Percentiles rank a stretch among this genome's conserved stretches.
Evolutionary conservation across 2,113 vertebrate genomes (phyloP).

Genomic region (Corythornis madagascariensis): DNA sequence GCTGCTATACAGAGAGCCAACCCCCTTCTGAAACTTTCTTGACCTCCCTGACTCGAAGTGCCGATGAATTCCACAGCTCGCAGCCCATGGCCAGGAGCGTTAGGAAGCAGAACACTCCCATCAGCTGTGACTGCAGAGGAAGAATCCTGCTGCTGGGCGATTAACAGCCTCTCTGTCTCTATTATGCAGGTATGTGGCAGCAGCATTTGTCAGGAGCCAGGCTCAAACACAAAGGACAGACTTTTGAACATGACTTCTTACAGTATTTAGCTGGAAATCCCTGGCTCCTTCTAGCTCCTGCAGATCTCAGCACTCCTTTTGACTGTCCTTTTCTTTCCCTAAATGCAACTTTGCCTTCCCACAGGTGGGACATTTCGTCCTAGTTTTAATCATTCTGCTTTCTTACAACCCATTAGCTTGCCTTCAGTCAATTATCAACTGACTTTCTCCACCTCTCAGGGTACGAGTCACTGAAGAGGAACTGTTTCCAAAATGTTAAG

Average conservation of each 20-base stretch:
- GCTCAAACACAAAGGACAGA: constrained; percentile 22
- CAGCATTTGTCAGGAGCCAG: not conserved
- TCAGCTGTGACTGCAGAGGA: not conserved
- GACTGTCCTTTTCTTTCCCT: not conserved
- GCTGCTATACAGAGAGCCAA: not conserved
- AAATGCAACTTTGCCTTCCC: constrained; percentile 6
- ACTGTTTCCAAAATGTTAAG: not conserved
- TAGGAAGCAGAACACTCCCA: constrained; percentile 1
- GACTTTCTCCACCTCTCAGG: not conserved
- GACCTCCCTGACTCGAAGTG: constrained; percentile 1
- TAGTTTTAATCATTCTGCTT: not conserved
- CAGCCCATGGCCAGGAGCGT: not conserved
- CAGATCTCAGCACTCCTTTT: constrained; percentile 13
- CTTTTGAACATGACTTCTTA: constrained; percentile 16
- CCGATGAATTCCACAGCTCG: not conserved
- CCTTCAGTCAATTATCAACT: constrained; percentile 16
- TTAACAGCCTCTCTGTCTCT: not conserved
- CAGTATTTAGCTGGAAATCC: constrained; percentile 17
- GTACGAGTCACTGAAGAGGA: not conserved
- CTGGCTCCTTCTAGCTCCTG: not conserved
- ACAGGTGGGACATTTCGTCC: not conserved
- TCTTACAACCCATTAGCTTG: not conserved
- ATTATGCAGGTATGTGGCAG: not conserved
- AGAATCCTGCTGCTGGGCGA: not conserved
- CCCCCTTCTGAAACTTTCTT: constrained; percentile 20